These are phyloP conservation scores for Furnarius figulus DNA, from an alignment of 2,113 vertebrate species.

Conservation along the genomic window DNA sequence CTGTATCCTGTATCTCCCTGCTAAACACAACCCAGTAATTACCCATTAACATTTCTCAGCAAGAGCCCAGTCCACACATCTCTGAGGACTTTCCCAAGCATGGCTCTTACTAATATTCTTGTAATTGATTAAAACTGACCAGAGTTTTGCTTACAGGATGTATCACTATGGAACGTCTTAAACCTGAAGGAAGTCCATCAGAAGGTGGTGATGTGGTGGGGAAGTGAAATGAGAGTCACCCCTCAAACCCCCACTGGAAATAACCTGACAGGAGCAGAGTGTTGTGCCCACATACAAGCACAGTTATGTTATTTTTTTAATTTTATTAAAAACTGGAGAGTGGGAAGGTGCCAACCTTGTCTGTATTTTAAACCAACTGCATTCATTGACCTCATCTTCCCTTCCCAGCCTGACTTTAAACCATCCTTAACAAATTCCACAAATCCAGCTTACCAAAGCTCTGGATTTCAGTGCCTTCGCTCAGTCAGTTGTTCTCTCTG, in stretches of 20 bases:
- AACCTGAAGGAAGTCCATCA: neutral
- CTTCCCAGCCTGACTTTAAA: neutral
- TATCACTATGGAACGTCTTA: neutral
- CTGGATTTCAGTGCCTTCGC: neutral
- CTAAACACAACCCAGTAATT: slow-evolving; percentile 37
- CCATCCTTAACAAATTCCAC: neutral
- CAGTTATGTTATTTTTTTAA: no score
- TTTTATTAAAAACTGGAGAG: neutral
- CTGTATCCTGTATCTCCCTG: neutral
- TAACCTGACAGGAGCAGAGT: fast-evolving
- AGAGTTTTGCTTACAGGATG: slow-evolving; percentile 22
- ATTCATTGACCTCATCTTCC: neutral
- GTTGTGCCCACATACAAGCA: fast-evolving
- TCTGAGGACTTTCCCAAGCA: neutral
- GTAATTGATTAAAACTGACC: slow-evolving; percentile 41
- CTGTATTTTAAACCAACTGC: neutral
- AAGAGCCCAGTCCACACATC: slow-evolving; percentile 32
- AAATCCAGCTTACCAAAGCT: neutral
- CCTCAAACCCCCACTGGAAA: neutral
- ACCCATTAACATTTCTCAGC: slow-evolving; percentile 45
- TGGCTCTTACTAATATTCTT: slow-evolving; percentile 2
- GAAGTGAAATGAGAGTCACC: neutral
- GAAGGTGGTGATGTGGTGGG: neutral
- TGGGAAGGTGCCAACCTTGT: neutral
- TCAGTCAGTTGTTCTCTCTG: neutral